Evolutionary conservation across 2,797 vertebrate species (phyloP), one percentile per base, ranked within the genome.

Genomic region (Alfaro cultratus): DNA sequence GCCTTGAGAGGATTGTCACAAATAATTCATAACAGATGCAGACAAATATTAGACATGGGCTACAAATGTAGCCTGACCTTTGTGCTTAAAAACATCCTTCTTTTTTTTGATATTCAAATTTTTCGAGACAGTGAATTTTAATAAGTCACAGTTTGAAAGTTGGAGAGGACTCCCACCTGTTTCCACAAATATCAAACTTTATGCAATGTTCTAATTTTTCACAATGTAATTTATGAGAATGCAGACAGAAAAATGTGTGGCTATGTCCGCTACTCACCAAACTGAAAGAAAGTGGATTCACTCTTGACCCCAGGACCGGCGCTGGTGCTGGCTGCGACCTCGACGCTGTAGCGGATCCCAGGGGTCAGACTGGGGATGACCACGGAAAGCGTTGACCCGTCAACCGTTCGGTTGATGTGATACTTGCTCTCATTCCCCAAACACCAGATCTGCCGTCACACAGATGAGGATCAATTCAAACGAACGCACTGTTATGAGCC

Each of bases 371-470:
- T 97, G 12, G 97, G 97, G 79, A 99, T 98, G 88, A 98, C 87
- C 64, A 98, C 93, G 0, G 98, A 98, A 18, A 98, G 95, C 36
- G 97, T 97, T 16, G 96, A 95, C 29, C 97, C 97, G 3, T 99
- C 98, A 8, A 99, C 98, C 0, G 97, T 98, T 70, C 97, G 97
- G 96, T 99, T 99, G 74, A 99, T 97, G 68, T 99, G 98, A 94
- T 98, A 99, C 39, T 97, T 94, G 53, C 96, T 99, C 92, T 99
- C 99, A 68, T 99, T 99, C 81, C 98, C 99, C 76, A 99, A 95
- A 92, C 99, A 99, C 98, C 98, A 99, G 85, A 99, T 96, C 98
- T 99, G 78, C 75, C 78, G 81, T 57, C 75, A 89, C 46, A 70
- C 62, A 89, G 76, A 87, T 64, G 77, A 41, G 79, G 67, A 85